Evolutionary conservation across 2,888 invertebrate species (phyloP).

Genomic region (Perizoma flavofasciatum): DNA sequence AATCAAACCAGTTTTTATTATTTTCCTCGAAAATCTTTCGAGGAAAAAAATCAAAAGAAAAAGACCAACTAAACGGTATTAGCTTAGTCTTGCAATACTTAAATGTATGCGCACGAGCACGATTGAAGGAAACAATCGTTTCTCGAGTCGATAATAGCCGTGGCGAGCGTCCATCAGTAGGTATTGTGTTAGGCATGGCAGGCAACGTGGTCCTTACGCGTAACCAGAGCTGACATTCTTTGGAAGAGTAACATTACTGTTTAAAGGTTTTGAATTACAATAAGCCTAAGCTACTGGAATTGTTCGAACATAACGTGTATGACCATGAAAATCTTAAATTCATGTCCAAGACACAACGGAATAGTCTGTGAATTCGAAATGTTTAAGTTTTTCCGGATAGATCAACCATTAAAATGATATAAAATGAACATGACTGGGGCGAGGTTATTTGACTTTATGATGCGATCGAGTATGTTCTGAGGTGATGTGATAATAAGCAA

Average conservation of each 20-base stretch:
- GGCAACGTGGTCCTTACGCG: slow-evolving; percentile 35
- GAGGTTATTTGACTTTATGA: slow-evolving; percentile 32
- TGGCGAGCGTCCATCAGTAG: slow-evolving; percentile 50
- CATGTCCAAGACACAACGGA: slow-evolving; percentile 13
- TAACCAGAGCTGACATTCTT: slow-evolving; percentile 45
- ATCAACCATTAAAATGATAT: slow-evolving; percentile 52
- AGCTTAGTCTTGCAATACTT: slow-evolving; percentile 34
- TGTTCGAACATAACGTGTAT: too few species aligned
- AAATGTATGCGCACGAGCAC: slow-evolving; percentile 55
- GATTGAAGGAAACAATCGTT: slow-evolving; percentile 64
- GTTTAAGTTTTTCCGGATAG: slow-evolving; percentile 24
- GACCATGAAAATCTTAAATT: neutral
- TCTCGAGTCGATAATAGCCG: slow-evolving; percentile 60
- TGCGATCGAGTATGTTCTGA: slow-evolving; percentile 7
- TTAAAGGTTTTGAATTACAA: slow-evolving; percentile 18
- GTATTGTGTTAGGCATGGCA: slow-evolving; percentile 61
- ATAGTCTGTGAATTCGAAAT: slow-evolving; percentile 22
- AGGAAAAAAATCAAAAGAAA: slow-evolving; percentile 50
- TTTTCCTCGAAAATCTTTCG: too few species aligned
- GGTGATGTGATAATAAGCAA: neutral
- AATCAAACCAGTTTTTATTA: too few species aligned
- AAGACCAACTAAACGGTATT: slow-evolving; percentile 59
- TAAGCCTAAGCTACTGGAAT: neutral
- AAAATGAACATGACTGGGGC: slow-evolving; percentile 43
- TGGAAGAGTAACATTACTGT: slow-evolving; percentile 6